Evolutionary conservation across 2,797 vertebrate genomes (phyloP), one percentile per base, ranked within the genome.

Genomic region (Prionace glauca): DNA sequence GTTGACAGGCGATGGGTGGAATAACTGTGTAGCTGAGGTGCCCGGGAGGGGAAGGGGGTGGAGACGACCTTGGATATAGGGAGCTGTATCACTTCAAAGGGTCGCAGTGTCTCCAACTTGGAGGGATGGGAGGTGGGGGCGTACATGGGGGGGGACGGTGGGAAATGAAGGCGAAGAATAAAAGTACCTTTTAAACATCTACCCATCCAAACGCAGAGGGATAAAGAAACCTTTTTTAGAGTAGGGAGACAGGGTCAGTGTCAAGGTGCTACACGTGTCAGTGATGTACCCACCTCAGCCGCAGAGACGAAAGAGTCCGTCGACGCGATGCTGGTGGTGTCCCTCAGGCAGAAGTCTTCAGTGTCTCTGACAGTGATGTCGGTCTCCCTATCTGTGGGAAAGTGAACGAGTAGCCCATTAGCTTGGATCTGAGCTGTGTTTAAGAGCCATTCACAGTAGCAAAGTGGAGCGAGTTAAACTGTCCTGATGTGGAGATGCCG

Each of bases 241-340:
- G n/a, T 36, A 20, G 79, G 12, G 71, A 65, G 71, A 26, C 95
- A n/a, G 62, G 81, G 84, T 87, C 0, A 7, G 2, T 32, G 24
- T 5, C 20, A 32, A 9, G 60, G 56, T 22, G 88, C 50, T 29
- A 10, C 10, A 12, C 0, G 36, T 24, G n/a, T 93, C 10, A 65
- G 91, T 9, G 45, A 72, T n/a, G 45, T 72, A 81, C 95, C 26
- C 87, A 99, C 99, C 98, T 99, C 99, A 50, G 98, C 98, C 0
- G 98, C 98, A 29, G 99, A 99, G 96, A 98, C 98, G 96, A 99
- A 99, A 0, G 99, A 99, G 96, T 99, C 99, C 0, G 97, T 98
- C 77, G 99, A 99, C 50, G 98, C 98, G 41, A 99, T 97, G 97
- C 98, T 99, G 96, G 98, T 95, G 5, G 98, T 98, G 97, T 99